These are phyloP conservation scores for Xylocampa areola DNA, from an alignment of 2,888 invertebrate genomes.

Conservation along the genomic window DNA sequence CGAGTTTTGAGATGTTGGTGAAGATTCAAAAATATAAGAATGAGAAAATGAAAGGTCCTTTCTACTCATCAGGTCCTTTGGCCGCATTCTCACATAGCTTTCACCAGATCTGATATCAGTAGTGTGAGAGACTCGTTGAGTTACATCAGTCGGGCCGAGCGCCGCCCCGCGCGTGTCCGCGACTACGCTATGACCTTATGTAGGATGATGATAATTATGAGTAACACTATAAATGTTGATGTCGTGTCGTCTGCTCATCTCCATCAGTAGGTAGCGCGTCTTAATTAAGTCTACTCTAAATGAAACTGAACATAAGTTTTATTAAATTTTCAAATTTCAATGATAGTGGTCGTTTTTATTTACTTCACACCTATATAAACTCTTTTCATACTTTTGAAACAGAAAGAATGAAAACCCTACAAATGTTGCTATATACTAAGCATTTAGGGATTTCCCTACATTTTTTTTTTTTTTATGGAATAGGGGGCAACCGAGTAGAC, in stretches of 20 bases:
- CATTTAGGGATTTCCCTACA: too few species aligned
- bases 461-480: too few species aligned
- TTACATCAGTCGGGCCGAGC: neutral
- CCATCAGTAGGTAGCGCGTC: constrained; percentile 80
- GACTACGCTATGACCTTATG: constrained; percentile 15
- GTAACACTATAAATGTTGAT: constrained; percentile 49
- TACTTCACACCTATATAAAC: neutral
- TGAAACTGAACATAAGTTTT: constrained; percentile 84
- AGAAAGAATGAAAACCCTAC: too few species aligned
- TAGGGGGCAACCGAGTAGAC: too few species aligned
- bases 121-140: too few species aligned
- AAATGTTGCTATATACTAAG: too few species aligned
- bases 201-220: constrained; percentile 17
- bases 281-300: constrained; percentile 80
- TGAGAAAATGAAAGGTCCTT: neutral
- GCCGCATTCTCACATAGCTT: too few species aligned
- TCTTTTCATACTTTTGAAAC: neutral
- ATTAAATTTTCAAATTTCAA: constrained; percentile 88
- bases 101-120: too few species aligned
- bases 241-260: constrained; percentile 74
- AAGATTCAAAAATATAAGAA: neutral
- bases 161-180: constrained; percentile 3
- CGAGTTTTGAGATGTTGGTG: neutral
- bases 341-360: constrained; percentile 58
- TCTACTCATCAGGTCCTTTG: too few species aligned